phyloP scores from a whole-genome alignment of 53 echinoderm and acorn worm genomes.

The Holothuria scabra region DNA sequence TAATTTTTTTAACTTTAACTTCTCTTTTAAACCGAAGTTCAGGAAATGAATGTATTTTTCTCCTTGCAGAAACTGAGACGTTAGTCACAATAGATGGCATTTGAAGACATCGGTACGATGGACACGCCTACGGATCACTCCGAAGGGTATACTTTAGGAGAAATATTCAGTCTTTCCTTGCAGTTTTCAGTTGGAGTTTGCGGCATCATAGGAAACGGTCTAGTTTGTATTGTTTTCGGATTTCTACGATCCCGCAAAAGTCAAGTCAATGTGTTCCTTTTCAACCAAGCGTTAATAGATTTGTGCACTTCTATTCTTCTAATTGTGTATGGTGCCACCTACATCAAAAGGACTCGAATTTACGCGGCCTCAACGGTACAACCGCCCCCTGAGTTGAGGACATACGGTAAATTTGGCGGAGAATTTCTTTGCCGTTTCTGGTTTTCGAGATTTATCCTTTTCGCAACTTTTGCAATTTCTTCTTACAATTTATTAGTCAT shows the following conservation, averaged over 20 bases:
- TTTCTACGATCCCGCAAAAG: slow-evolving; percentile 61
- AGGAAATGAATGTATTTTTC: no score
- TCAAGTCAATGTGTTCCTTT: slow-evolving; percentile 78
- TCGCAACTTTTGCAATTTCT: slow-evolving; percentile 79
- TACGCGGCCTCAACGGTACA: background rate
- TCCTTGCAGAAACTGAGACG: no score
- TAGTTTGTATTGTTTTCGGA: slow-evolving; percentile 77
- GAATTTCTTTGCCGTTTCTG: slow-evolving; percentile 86
- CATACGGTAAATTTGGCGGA: slow-evolving; percentile 54
- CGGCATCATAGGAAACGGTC: slow-evolving; percentile 71
- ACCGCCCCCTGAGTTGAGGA: slow-evolving; percentile 20
- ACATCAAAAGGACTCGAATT: slow-evolving; percentile 23
- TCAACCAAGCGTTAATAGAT: slow-evolving; percentile 82
- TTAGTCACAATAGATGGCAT: slow-evolving; percentile 10
- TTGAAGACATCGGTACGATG: background rate
- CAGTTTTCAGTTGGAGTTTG: slow-evolving; percentile 58
- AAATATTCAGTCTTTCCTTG: slow-evolving; percentile 52
- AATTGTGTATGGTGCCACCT: slow-evolving; percentile 71
- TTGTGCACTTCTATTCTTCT: slow-evolving; percentile 69
- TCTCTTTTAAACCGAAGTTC: no score
- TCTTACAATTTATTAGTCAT: slow-evolving; percentile 80
- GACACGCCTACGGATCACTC: background rate
- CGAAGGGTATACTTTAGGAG: slow-evolving; percentile 9
- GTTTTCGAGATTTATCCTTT: slow-evolving; percentile 83
- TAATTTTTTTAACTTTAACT: no score